Evolutionary conservation across 2,888 invertebrate genomes (phyloP), one percentile per base, ranked within the genome.

Genomic region (Marronus borbonicus): DNA sequence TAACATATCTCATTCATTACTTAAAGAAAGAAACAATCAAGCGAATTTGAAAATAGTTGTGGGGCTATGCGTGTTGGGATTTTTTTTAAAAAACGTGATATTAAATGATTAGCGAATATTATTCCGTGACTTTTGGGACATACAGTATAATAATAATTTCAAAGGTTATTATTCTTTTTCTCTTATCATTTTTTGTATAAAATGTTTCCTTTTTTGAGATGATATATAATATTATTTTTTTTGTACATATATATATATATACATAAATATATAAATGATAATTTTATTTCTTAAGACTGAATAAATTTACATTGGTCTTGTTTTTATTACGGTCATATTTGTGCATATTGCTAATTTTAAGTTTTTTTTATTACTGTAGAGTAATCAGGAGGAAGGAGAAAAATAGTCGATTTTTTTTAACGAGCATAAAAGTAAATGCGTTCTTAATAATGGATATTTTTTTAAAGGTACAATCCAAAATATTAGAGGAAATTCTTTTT

Each of bases 241-340:
- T 72, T 17, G 17, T 17, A 17, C 17, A 17, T 17, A 60, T 72
- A 72, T 44, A 72, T 44, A 72, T 77, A 68, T 69, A 77, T 52
- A 65, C 44, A 44, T 44, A 44, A 44, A 44, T 44, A 44, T 44
- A 44, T 44, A 44, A 44, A 8, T 44, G 2, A 44, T 44, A 44
- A 44, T 77, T 77, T 62, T 77, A 77, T 72, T 72, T 62, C 52
- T 77, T 55, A 77, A 77, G 77, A 77, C 77, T 77, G 77, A 77
- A 62, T 77, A 72, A 77, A 77, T 52, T 74, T 77, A 72, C 72
- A 77, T 77, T 70, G 77, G 70, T 77, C 77, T 77, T 68, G 50
- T 66, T 76, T 31, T 75, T 49, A 70, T 70, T 68, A 68, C 10
- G 24, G 36, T 44, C 49, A 72, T 55, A 55, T n/a, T 72, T 75